A percentile compares a stretch with the other conserved stretches of the same genome.
Conservation (phyloP, 1,140 invertebrate genomes). For the Condylostylus longicornis region DNA sequence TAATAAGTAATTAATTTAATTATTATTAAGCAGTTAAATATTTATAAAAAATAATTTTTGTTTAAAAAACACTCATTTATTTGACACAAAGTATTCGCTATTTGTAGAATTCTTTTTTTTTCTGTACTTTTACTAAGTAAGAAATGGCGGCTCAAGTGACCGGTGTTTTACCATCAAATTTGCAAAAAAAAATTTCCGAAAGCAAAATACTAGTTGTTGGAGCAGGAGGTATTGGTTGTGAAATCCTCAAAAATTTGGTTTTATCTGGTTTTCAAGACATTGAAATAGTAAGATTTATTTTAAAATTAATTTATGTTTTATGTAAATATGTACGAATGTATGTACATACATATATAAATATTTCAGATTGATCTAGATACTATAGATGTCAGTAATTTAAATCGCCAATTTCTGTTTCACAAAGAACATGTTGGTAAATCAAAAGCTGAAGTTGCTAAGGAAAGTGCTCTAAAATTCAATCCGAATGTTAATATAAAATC, state of each 20-base stretch:
- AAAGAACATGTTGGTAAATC: conserved; percentile 96
- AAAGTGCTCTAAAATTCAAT: conserved; percentile 79
- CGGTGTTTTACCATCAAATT: conserved; percentile 43
- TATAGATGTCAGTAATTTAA: conserved; percentile 98
- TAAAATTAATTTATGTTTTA: not conserved
- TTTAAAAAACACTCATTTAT: too few species aligned
- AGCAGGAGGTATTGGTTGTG: conserved; percentile 98
- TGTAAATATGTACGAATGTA: not conserved
- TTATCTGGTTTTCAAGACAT: conserved; percentile 86
- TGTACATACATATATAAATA: not conserved
- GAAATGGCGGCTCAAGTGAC: conserved; percentile 47
- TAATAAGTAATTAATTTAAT: too few species aligned
- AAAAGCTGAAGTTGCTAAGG: conserved; percentile 76
- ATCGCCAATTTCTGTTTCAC: conserved; percentile 95
- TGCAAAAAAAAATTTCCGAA: conserved; percentile 40
- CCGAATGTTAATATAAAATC: conserved; percentile 74
- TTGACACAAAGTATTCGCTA: too few species aligned
- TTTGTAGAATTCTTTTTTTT: too few species aligned
- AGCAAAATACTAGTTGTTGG: conserved; percentile 74
- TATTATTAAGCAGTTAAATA: too few species aligned
- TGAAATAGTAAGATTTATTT: conserved; percentile 60
- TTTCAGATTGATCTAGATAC: conserved; percentile 96
- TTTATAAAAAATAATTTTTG: too few species aligned
- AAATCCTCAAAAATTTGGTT: conserved; percentile 94
- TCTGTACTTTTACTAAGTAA: too few species aligned